Base-by-base conservation (phyloP, 1,140 invertebrate species). In the Bombus superbus region DNA sequence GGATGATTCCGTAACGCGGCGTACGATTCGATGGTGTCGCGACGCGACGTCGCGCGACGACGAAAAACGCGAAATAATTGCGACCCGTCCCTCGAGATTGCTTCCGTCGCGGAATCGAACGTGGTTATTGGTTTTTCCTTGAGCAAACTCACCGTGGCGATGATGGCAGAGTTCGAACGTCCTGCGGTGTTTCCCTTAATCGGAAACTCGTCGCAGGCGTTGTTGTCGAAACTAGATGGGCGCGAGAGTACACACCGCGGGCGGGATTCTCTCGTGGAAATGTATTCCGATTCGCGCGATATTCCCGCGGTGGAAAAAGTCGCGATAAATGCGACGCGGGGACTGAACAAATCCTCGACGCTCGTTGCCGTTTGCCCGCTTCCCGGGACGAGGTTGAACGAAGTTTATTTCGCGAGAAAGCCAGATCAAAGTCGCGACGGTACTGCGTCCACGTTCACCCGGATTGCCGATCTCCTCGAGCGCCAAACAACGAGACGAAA, bases 61-160 rank as follows among this genome's bases (percentile, higher is more conserved):
- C 80, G 47, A 64, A 69, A 81, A 82, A 73, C 71, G 69, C n/a
- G 40, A 64, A 64, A 82, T 82, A 75, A 82, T 82, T 75, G 71
- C 81, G 72, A 28, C 15, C 71, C 81, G 57, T 9, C 22, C 32
- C 71, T 44, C 40, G 71, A 82, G 57, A 82, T 82, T 75, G 71
- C 72, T 75, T 75, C 71, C 71, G 81, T 44, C 32, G 15, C 57
- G 25, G 13, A 10, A 64, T 75, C 71, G 80, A 73, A 44, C 80
- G 53, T 22, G 11, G 80, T 62, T 82, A 82, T 82, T 82, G 69
- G 53, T 82, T 74, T 64, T 82, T 53, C 28, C 71, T 74, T 62
- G 44, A 74, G 59, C n/a, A 72, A 81, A 81, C 68, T 72, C 35
- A 6, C 9, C 44, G 64, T 13, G 1, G 22, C 22, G 22, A 53